Base-by-base conservation (phyloP, 2,797 vertebrate species). In the Galaxias olidus region DNA sequence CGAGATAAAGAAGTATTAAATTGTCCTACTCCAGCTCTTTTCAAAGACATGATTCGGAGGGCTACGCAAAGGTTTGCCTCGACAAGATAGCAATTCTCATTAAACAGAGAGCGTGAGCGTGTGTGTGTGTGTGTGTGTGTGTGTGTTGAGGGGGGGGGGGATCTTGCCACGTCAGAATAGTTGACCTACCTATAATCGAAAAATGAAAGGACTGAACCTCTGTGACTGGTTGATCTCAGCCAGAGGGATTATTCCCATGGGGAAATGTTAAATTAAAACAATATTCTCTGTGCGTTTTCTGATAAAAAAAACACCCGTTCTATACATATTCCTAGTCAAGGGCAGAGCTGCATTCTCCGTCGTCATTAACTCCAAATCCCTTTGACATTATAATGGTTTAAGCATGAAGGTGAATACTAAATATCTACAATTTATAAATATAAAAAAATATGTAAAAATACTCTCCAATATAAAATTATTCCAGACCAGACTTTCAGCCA, bases 11-110 rank as follows among this genome's bases (percentile, higher is more conserved):
- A 30, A 30, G 62, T 64, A 77, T 80, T 77, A 62, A 80, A 69
- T 77, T 80, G 68, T 75, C 68, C 55, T 59, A 71, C 66, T 71
- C 45, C 49, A 56, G 52, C 40, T 64, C 63, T 65, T 58, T 61
- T 71, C 61, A 56, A 20, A 53, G 17, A 49, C 51, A 17, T 50
- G 49, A 53, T 48, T 62, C 30, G 10, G 60, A n/a, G n/a, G 73
- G 73, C 46, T 62, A 54, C 6, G 40, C 66, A 47, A 57, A 56
- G 30, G 47, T 63, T 66, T 68, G 52, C 17, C 50, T 62, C 61
- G 54, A 72, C 74, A 69, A 75, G 70, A 81, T 76, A 68, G 63
- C 15, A 56, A 61, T 69, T 78, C 63, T 61, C 64, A 77, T 77
- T 73, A 75, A 65, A 73, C 17, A 2, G 3, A 30, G 30, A 30